Evolutionary conservation across 2,888 invertebrate genomes (phyloP), one percentile per base, ranked within the genome.

Genomic region (Stegana nigrithorax): DNA sequence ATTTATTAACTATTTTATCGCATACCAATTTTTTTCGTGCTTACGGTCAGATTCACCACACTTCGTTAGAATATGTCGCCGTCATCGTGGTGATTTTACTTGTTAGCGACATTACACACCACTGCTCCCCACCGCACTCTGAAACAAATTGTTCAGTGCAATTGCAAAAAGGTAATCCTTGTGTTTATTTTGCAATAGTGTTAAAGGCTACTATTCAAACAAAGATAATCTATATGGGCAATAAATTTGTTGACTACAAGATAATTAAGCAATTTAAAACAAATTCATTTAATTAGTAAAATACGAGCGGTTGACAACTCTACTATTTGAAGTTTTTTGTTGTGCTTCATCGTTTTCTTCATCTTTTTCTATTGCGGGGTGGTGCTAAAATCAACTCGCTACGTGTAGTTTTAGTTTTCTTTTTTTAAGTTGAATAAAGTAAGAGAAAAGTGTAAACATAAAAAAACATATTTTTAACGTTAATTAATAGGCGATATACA

Each of bases 371-470:
- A 10, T 36, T 67, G 70, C 71, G 75, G 75, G 80, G 80, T 80
- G 78, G 79, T 81, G 73, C 72, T 71, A 69, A 71, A 68, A 66
- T 67, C 71, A 74, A 78, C 70, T 73, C 69, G 76, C 76, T 73
- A 80, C 78, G 76, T 76, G 77, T 76, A 78, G 77, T 74, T 79
- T 75, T 75, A 61, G 62, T 66, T 65, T 73, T 63, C 70, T 51
- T 21, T 57, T 44, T 61, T 55, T 39, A 42, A 19, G 58, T 42
- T 42, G 14, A 50, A 19, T 53, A 19, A 45, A 50, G 19, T 53
- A 19, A 45, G 53, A 65, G 32, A 45, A 32, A 42, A 39, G 29
- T 27, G 25, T 32, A 59, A 50, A 59, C 42, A 50, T 55, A 59
- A 59, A 56, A 29, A 44, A 57, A 39, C 60, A 27, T 21, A 51